Evolutionary conservation across 2,113 vertebrate genomes (phyloP), one percentile per base, ranked within the genome.

Genomic region (Paracanthobrama guichenoti): DNA sequence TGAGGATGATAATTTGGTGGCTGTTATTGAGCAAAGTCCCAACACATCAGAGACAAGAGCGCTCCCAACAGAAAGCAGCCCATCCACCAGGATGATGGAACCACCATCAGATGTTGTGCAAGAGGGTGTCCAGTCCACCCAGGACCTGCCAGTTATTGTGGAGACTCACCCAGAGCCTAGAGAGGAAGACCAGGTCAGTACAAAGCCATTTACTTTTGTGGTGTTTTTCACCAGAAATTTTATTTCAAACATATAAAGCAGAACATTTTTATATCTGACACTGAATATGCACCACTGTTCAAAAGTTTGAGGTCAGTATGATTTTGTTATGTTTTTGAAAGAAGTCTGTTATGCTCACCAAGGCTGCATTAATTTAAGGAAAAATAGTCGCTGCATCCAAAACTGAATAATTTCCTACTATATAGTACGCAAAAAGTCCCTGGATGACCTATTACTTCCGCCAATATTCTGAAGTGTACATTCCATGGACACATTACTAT

Each of bases 1-100:
- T 89, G 94, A 95, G 86, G 92, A 94, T 18, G 94, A 95, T 8
- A 91, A 93, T 46, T 89, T 90, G 22, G 89, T 89, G 44, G 89
- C 50, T 6, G 89, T 93, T 80, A 92, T 91, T 0, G 46, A 93
- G 73, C 91, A 92, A 90, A 92, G 90, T 67, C 92, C 90, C 13
- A 90, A 93, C 66, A 91, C 88, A 0, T 93, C 92, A 0, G 91
- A 93, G 83, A 93, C 91, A 8, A 66, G 88, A 48, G 91, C 92
- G 16, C 86, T 88, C 22, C 92, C 91, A 35, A 87, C 91, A 13
- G 87, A 89, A 7, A 86, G 88, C 11, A 91, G 87, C 24, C 85
- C 92, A 72, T 91, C 93, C 74, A 91, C 88, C 0, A 90, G 94
- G 85, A 90, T 91, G 89, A 91, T 93, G 82, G 93, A 95, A 67